Conservation (phyloP, 2,888 invertebrate genomes). For the Andrena chrysosceles region DNA sequence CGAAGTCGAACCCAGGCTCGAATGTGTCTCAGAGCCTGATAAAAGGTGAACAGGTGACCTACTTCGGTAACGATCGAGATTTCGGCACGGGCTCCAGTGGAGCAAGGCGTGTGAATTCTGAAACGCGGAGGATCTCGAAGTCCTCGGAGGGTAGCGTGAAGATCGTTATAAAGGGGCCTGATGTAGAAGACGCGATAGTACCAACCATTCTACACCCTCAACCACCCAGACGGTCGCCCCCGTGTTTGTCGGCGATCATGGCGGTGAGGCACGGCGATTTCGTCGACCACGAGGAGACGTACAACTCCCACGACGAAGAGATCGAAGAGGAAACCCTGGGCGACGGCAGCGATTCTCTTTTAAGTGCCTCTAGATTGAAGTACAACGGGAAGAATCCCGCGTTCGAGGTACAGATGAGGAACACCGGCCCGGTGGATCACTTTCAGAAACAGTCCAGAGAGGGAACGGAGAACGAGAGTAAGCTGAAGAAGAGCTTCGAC, state of each 20-base stretch:
- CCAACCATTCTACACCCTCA: constrained; percentile 93
- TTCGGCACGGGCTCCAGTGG: constrained; percentile 68
- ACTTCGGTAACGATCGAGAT: constrained; percentile 75
- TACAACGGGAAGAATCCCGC: constrained; percentile 72
- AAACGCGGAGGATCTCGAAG: constrained; percentile 83
- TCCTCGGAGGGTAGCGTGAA: constrained; percentile 85
- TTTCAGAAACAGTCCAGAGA: constrained; percentile 49
- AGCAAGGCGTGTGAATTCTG: constrained; percentile 82
- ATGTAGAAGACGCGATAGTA: constrained; percentile 89
- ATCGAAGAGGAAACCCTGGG: constrained; percentile 80
- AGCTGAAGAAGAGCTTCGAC: constrained; percentile 63
- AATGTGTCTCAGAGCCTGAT: constrained; percentile 52
- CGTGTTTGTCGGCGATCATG: constrained; percentile 78
- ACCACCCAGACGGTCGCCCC: constrained; percentile 90
- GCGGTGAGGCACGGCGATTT: constrained; percentile 80
- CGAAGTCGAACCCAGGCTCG: constrained; percentile 46
- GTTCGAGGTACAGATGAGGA: constrained; percentile 47
- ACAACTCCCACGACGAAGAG: constrained; percentile 88
- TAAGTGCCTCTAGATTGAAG: constrained; percentile 87
- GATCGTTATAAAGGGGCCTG: constrained; percentile 86
- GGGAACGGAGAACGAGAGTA: constrained; percentile 29
- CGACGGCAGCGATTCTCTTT: constrained; percentile 89
- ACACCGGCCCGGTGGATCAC: constrained; percentile 17
- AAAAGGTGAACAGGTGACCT: constrained; percentile 74
- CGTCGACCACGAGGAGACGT: constrained; percentile 85